Percentiles rank a stretch among this genome's conserved stretches.
Evolutionary conservation across 2,113 vertebrate species (phyloP).

Genomic region (Meleagris gallopavo): DNA sequence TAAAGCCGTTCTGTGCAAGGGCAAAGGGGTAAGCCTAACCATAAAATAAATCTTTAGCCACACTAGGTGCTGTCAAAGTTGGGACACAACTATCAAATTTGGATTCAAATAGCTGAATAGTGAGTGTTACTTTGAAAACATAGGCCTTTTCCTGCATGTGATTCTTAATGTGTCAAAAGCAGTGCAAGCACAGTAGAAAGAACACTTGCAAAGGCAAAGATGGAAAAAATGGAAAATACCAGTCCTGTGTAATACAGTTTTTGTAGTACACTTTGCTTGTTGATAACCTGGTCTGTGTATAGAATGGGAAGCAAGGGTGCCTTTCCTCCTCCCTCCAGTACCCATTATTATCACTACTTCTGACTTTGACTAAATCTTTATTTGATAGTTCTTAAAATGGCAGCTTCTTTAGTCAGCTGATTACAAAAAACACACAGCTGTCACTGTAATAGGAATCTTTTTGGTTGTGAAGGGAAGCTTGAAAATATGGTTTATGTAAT

Average conservation of each 20-base stretch:
- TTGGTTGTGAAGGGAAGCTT: background rate
- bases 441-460: background rate
- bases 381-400: background rate
- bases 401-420: background rate
- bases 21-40: background rate
- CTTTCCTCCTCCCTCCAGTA: rapidly evolving
- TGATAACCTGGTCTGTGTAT: background rate
- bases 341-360: background rate
- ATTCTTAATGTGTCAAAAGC: background rate
- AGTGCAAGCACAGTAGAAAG: background rate
- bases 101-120: background rate
- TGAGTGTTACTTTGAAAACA: background rate
- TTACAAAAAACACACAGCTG: background rate
- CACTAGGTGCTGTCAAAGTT: background rate
- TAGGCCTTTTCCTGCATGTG: background rate
- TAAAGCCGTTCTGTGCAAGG: background rate
- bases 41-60: background rate
- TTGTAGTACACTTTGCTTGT: background rate
- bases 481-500: constrained; percentile 5
- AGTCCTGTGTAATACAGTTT: background rate
- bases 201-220: background rate
- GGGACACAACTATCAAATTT: background rate
- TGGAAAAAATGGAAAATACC: background rate
- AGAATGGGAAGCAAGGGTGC: background rate
- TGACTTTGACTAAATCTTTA: background rate